Evolutionary conservation across 1,140 invertebrate species (phyloP).

Genomic region (Drosophila hydei): DNA sequence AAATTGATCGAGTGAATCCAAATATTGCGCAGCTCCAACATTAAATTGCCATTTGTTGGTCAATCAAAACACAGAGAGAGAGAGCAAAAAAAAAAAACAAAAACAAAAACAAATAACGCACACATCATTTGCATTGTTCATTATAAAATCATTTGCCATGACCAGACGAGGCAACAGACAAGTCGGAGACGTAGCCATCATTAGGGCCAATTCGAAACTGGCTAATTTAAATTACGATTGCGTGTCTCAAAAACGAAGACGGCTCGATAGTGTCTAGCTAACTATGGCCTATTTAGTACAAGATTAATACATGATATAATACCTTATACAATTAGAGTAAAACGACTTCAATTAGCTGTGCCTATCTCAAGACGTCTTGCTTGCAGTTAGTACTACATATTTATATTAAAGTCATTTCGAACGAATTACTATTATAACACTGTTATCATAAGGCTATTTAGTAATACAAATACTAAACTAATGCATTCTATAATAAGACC

Average conservation of each 20-base stretch:
- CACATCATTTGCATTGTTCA: slow-evolving; percentile 32
- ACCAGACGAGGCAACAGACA: slow-evolving; percentile 1
- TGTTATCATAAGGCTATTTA: too few relatives aligned
- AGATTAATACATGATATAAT: too few relatives aligned
- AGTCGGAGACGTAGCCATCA: background rate
- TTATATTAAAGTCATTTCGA: too few relatives aligned
- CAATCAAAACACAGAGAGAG: slow-evolving; percentile 10
- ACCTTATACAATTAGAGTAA: too few relatives aligned
- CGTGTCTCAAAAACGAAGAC: slow-evolving; percentile 9
- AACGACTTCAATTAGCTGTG: too few relatives aligned
- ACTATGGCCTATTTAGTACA: slow-evolving; percentile 2
- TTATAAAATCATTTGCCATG: slow-evolving; percentile 49
- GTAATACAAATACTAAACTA: too few relatives aligned
- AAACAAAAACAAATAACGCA: slow-evolving; percentile 22
- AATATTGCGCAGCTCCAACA: slow-evolving; percentile 6
- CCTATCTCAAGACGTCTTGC: too few relatives aligned
- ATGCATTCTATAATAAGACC: too few relatives aligned
- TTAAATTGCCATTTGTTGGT: slow-evolving; percentile 20
- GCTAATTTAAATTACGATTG: slow-evolving; percentile 33
- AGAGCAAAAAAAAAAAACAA: too few relatives aligned
- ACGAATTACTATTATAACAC: too few relatives aligned
- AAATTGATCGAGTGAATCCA: slow-evolving; percentile 9
- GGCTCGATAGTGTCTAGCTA: background rate
- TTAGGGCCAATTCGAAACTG: slow-evolving; percentile 14
- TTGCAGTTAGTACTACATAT: too few relatives aligned